phyloP scores from a whole-genome alignment of 2,113 vertebrate genomes.

The Hippopotamus amphibius region DNA sequence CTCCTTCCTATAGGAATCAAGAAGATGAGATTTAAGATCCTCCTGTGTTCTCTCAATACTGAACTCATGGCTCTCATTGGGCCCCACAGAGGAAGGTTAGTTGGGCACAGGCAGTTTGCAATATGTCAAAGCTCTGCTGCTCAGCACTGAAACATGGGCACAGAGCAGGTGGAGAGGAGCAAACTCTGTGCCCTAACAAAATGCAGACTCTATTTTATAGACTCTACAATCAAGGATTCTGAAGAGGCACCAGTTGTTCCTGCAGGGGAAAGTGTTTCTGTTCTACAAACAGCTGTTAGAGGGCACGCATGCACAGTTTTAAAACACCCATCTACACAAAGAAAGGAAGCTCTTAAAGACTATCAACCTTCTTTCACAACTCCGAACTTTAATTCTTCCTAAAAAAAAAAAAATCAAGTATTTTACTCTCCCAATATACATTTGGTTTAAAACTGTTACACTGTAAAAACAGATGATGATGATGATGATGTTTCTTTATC shows the following conservation, averaged over 20 bases:
- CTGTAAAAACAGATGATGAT: neutral
- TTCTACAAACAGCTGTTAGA: neutral
- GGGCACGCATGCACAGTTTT: neutral
- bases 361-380: constrained; percentile 9
- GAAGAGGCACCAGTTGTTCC: neutral
- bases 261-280: neutral
- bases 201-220: neutral
- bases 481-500: neutral
- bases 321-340: neutral
- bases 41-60: neutral
- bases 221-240: neutral
- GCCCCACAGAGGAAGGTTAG: neutral
- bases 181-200: neutral
- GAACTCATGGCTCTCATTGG: neutral
- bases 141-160: neutral
- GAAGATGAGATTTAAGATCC: neutral
- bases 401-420: neutral
- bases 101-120: neutral
- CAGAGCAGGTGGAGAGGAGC: neutral
- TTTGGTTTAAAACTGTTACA: neutral
- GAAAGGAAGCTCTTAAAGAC: neutral
- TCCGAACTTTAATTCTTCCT: neutral
- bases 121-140: neutral
- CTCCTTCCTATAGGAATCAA: neutral
- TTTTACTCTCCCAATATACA: neutral